Evolutionary conservation across 2,888 invertebrate genomes (phyloP), one percentile per base, ranked within the genome.

Genomic region (Stenotaenia linearis): DNA sequence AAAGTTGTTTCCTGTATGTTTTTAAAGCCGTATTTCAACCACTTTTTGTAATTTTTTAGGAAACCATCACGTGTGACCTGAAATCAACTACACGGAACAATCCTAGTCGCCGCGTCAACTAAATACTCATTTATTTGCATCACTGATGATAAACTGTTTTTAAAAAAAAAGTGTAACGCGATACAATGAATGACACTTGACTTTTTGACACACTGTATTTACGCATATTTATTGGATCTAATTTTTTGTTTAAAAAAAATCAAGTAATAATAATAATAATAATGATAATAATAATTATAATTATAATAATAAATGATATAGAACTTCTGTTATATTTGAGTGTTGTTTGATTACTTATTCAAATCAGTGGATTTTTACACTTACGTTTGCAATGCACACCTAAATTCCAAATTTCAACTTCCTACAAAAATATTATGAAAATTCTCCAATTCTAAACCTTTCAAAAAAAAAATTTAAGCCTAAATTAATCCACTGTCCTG

Each of bases 141-240:
- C 21, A 61, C 21, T 61, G 61, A 21, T 25, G 61, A 23, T 61
- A 61, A 23, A 6, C 23, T 21, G 23, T 15, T 15, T 61, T 21
- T n/a, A n/a, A n/a, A 23, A 61, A 61, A 61, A 45, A 23, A 10
- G 23, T 69, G 69, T 69, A 25, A 21, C 10, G 18, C 45, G 10
- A 25, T 25, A 69, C n/a, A 69, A 69, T 25, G 25, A 69, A 69
- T 25, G 5, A 69, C 69, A 69, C 25, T 18, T 45, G 3, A 28
- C 0, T 28, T 69, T 69, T 69, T 69, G 69, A 69, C 69, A 69
- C 69, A 69, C 69, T 69, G 69, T 69, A 69, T 69, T n/a, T 69
- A 69, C 50, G 50, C 25, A 69, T 69, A 69, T 69, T 69, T 69
- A 69, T 69, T 69, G 69, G 25, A 69, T 69, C 69, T 69, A 69